Percentiles rank a stretch among this genome's conserved stretches.
Conservation (phyloP, 2,797 vertebrate species). For the Halcyon chelicuti region DNA sequence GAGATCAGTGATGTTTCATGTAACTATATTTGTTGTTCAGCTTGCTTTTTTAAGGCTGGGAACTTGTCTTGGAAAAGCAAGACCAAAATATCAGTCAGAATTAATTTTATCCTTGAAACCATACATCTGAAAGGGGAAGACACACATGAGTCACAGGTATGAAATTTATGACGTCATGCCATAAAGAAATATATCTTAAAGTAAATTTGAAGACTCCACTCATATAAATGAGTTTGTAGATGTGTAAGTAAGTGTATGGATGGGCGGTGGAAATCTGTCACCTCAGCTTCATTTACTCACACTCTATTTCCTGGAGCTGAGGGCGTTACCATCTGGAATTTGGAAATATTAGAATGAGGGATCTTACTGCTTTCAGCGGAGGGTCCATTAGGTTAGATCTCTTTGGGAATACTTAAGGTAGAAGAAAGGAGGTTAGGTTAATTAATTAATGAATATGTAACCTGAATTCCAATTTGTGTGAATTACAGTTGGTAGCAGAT, state of each 20-base stretch:
- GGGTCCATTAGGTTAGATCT: neutral
- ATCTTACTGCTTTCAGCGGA: constrained; percentile 17
- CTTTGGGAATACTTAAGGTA: neutral
- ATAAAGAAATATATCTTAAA: neutral
- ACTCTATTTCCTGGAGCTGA: neutral
- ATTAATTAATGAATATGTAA: neutral
- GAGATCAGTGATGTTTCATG: neutral
- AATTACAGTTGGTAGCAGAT: neutral
- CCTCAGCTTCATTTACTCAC: neutral
- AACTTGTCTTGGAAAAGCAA: neutral
- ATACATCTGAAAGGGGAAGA: neutral
- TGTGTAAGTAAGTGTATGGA: neutral
- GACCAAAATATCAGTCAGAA: neutral
- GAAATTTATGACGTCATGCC: neutral
- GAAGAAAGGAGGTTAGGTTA: neutral
- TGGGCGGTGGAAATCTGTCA: neutral
- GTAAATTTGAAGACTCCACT: neutral
- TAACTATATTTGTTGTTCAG: neutral
- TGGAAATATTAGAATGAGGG: neutral
- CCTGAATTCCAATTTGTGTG: neutral
- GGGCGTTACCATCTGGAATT: neutral
- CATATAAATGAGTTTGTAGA: neutral
- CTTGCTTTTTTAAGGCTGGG: neutral
- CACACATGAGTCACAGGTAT: neutral
- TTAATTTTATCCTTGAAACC: neutral